Evolutionary conservation across 2,888 invertebrate genomes (phyloP), one percentile per base, ranked within the genome.

Genomic region (Piscicola geometra): DNA sequence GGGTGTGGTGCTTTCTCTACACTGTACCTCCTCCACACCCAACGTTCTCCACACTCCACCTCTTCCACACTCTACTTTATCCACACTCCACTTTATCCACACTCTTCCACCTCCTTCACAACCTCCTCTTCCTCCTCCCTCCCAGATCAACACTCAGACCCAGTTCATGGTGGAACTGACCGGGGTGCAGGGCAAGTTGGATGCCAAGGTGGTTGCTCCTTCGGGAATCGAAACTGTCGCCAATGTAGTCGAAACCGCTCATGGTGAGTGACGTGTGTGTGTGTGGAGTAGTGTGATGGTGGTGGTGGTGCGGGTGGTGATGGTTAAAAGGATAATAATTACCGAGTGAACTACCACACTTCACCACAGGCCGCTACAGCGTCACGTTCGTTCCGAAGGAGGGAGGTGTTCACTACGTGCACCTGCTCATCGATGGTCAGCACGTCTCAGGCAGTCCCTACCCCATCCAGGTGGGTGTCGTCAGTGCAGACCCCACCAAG

Each of bases 371-470:
- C 78, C 84, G 86, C 75, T 87, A 87, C 82, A 87, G 94, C 80
- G 92, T 98, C 81, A 90, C 97, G 83, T 98, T 98, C 80, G 83
- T 86, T 78, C 86, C 86, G 0, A 80, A 82, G 69, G 86, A 86
- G 80, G 85, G 96, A 83, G 97, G 97, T 56, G 91, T 97, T 77
- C 96, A 99, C 87, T 92, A 93, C 85, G 93, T 99, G 81, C 94
- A 97, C 84, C 91, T 94, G 77, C 94, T 93, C 85, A 94, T 94
- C 87, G 95, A 97, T 83, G 94, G 94, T 2, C 93, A 95, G 72
- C 97, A 98, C 87, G 97, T 98, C 87, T 92, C 94, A 50, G 94
- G 94, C 64, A 95, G 94, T 75, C 98, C 98, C 0, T 91, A 92
- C 87, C 90, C 93, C 83, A 91, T 98, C 78, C 92, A 94, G 87